phyloP scores from a whole-genome alignment of 2,888 invertebrate species.

The Papilio elwesi region DNA sequence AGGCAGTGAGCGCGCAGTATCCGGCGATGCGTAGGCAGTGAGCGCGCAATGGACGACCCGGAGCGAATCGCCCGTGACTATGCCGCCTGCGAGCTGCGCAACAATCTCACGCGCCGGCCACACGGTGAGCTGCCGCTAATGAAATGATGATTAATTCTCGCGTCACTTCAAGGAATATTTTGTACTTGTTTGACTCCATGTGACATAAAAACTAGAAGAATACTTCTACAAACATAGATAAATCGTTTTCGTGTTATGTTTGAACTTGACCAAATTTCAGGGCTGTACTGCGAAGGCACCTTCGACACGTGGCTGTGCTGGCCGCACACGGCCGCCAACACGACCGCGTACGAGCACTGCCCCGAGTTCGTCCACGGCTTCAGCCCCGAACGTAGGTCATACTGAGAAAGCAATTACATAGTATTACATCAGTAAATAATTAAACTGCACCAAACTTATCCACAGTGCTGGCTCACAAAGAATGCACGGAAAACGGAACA shows the following conservation, averaged over 20 bases:
- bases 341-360: constrained; percentile 86
- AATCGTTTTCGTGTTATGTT: neutral
- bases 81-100: constrained; percentile 57
- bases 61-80: constrained; percentile 66
- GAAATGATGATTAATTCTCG: no score
- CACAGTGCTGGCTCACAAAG: constrained; percentile 92
- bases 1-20: neutral
- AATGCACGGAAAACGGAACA: constrained; percentile 90
- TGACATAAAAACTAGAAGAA: neutral
- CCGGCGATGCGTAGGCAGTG: no score
- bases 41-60: constrained; percentile 63
- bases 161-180: no score
- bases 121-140: constrained; percentile 47
- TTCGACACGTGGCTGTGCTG: constrained; percentile 94
- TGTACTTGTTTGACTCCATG: neutral
- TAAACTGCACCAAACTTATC: neutral
- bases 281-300: constrained; percentile 87
- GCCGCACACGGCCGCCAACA: constrained; percentile 88
- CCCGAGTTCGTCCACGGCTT: constrained; percentile 91
- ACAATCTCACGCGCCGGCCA: constrained; percentile 61
- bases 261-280: constrained; percentile 64
- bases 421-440: neutral
- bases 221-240: no score
- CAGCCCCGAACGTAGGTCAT: constrained; percentile 87
- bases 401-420: neutral